These are phyloP conservation scores for Thyatira batis DNA, from an alignment of 2,888 invertebrate species.

Conservation along the genomic window DNA sequence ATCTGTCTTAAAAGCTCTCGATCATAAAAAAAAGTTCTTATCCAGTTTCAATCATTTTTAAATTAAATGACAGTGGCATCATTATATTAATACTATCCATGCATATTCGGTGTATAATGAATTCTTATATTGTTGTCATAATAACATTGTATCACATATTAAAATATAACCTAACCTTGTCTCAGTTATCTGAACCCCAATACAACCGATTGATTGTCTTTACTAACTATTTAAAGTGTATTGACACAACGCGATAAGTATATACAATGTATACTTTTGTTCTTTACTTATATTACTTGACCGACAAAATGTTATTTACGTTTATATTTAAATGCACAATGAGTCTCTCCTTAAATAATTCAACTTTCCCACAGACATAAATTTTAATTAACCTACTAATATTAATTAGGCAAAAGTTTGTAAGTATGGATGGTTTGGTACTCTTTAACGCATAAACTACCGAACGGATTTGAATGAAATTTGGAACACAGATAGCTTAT, in stretches of 20 bases:
- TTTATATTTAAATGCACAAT: background rate
- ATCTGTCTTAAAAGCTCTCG: no score
- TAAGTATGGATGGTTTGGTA: no score
- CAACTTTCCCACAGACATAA: background rate
- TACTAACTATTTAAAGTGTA: constrained; percentile 4
- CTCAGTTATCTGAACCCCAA: background rate
- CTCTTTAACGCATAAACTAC: no score
- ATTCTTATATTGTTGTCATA: background rate
- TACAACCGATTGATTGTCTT: constrained; percentile 6
- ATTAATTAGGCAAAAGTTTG: no score
- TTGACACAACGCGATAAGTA: constrained; percentile 3
- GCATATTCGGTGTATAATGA: no score
- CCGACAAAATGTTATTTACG: background rate
- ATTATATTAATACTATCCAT: constrained; percentile 1
- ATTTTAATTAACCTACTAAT: no score
- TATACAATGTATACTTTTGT: background rate
- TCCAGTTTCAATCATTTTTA: no score
- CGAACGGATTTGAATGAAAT: no score
- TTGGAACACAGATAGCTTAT: no score
- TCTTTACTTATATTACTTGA: background rate
- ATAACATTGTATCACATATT: constrained; percentile 5
- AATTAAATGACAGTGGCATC: no score
- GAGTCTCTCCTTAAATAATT: background rate
- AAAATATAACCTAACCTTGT: constrained; percentile 1
- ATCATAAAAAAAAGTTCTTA: no score